Base-by-base conservation (phyloP, 2,113 vertebrate genomes). In the Plestiodon gilberti region DNA sequence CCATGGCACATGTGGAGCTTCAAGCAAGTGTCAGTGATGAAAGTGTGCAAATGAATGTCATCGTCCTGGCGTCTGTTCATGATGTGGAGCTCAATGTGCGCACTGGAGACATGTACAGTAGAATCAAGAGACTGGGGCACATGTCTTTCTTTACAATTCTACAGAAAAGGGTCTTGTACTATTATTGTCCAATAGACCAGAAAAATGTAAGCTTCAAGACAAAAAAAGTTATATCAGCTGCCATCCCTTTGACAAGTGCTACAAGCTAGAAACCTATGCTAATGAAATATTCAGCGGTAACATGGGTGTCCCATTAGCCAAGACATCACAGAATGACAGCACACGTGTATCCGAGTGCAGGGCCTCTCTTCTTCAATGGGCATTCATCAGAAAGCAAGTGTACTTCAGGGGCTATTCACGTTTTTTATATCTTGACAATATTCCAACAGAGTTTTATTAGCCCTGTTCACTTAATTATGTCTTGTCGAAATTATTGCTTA, bases 401-500 rank as follows among this genome's bases (percentile, higher is more conserved):
- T 25, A 80, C 59, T 0, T 52, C 75, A 48, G 40, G 89, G 89
- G 77, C 4, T 25, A 82, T 82, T 84, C 77, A 69, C 67, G 82
- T 87, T 74, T n/a, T 92, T 87, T 89, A 74, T 84, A 91, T 87
- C 62, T 84, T 91, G 85, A 93, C 81, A 81, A 75, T 84, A 88
- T 22, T 92, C 62, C 83, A 87, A 78, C 82, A 87, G 91, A 40
- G 48, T 90, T 93, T 93, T 90, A 90, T 94, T 93, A 91, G 80
- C 82, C 87, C 88, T 91, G 87, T 93, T 93, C 92, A 91, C 65
- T 91, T 95, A 92, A 94, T 95, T 93, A 91, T 88, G 87, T 80
- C 91, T 91, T 92, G 88, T 92, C 91, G 91, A 93, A 94, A 91
- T 89, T 92, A 94, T 89, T 71, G 22, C 61, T 91, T 93, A 61